phyloP scores from a whole-genome alignment of 2,113 vertebrate genomes.

The Paralichthys olivaceus region DNA sequence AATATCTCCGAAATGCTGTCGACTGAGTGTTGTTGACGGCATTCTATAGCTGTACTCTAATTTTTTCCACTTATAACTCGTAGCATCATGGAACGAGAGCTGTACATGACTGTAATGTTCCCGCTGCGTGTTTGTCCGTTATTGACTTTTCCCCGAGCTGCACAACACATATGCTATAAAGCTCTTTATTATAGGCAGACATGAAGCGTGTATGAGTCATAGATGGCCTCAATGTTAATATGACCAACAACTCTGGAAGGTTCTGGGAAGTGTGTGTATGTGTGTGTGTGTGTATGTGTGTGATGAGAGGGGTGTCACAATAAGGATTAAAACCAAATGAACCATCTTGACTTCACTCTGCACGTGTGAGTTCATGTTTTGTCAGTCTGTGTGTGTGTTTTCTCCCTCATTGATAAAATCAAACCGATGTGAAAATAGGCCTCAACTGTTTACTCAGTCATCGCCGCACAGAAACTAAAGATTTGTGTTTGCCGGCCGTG shows the following conservation, averaged over 20 bases:
- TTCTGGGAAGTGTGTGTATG: constrained; percentile 38
- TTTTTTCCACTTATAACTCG: constrained; percentile 42
- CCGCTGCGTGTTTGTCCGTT: constrained; percentile 39
- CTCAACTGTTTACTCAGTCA: constrained; percentile 4
- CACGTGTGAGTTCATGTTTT: background rate
- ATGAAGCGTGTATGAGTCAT: constrained; percentile 34
- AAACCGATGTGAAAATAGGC: background rate
- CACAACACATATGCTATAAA: constrained; percentile 34
- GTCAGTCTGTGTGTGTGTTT: background rate
- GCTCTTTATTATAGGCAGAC: constrained; percentile 7
- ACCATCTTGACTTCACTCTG: background rate
- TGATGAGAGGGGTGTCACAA: background rate
- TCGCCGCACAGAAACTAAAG: constrained; percentile 2
- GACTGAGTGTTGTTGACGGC: background rate
- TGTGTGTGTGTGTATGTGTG: background rate
- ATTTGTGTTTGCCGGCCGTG: background rate
- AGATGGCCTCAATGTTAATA: constrained; percentile 1
- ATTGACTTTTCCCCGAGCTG: constrained; percentile 43
- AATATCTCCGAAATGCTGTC: background rate
- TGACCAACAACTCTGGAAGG: background rate
- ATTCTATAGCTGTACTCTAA: constrained; percentile 18
- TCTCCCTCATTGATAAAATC: background rate
- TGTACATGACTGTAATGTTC: constrained; percentile 49
- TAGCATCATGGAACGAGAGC: constrained; percentile 5
- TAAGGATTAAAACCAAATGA: too few relatives aligned